Evolutionary conservation across 2,113 vertebrate genomes (phyloP).

Genomic region (Corynorhinus townsendii): DNA sequence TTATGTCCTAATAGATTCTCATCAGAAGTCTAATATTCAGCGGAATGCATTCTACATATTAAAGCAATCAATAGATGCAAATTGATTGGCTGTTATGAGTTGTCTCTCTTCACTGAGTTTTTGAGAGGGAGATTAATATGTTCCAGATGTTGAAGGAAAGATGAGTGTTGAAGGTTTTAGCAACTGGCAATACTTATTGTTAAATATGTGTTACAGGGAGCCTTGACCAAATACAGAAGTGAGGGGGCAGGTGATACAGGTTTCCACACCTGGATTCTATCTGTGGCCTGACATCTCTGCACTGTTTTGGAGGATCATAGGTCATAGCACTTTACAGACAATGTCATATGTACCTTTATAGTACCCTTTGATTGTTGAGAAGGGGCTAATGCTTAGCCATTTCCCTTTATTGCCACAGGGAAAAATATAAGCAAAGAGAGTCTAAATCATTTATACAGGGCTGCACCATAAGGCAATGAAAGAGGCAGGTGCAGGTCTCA

Average conservation of each 20-base stretch:
- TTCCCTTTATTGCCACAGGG: conserved; percentile 56
- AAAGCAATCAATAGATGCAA: neutral
- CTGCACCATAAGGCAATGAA: conserved; percentile 59
- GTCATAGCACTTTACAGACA: conserved; percentile 47
- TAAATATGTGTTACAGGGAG: neutral
- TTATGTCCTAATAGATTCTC: neutral
- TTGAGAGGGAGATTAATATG: neutral
- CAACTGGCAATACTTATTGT: neutral
- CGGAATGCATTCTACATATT: neutral
- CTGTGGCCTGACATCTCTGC: neutral
- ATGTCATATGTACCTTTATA: conserved; percentile 38
- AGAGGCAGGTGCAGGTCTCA: conserved; percentile 71
- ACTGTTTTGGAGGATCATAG: conserved; percentile 25
- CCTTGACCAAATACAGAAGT: neutral
- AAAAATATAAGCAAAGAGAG: conserved; percentile 61
- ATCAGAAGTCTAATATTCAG: neutral
- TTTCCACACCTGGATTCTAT: neutral
- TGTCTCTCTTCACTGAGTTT: neutral
- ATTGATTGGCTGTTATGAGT: neutral
- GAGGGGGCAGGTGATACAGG: accelerated
- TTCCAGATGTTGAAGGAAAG: conserved; percentile 13
- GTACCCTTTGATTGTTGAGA: conserved; percentile 31
- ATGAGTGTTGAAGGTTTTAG: neutral
- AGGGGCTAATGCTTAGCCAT: conserved; percentile 50
- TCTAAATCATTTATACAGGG: conserved; percentile 66